A percentile compares a stretch with the other conserved stretches of the same genome.
phyloP scores from a whole-genome alignment of 1,140 invertebrate species.

The Luehdorfia chinensis region DNA sequence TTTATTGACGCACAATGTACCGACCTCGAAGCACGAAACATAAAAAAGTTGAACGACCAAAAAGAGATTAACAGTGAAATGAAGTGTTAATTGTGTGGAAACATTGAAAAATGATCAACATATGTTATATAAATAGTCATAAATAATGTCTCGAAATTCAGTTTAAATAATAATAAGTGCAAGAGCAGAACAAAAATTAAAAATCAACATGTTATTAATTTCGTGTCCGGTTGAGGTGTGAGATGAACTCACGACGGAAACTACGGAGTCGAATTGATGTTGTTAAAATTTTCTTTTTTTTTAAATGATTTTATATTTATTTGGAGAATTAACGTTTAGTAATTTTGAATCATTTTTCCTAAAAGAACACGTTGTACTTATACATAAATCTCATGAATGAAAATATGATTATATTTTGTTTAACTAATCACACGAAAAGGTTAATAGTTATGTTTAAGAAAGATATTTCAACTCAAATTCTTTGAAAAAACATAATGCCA shows the following conservation, averaged over 20 bases:
- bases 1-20: slow-evolving; percentile 33
- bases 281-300: neutral
- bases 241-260: slow-evolving; percentile 50
- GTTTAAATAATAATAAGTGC: slow-evolving; percentile 77
- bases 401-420: too few relatives aligned
- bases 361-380: neutral
- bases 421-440: too few relatives aligned
- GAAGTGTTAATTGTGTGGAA: slow-evolving; percentile 74
- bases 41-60: slow-evolving; percentile 30
- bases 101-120: slow-evolving; percentile 76
- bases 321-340: neutral
- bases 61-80: slow-evolving; percentile 67
- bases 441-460: too few relatives aligned
- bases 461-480: too few relatives aligned
- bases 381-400: too few relatives aligned
- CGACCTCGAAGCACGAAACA: slow-evolving; percentile 14
- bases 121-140: slow-evolving; percentile 76
- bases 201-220: slow-evolving; percentile 75
- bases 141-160: slow-evolving; percentile 73
- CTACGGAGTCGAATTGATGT: slow-evolving; percentile 31
- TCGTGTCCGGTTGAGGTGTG: slow-evolving; percentile 64
- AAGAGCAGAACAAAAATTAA: slow-evolving; percentile 71
- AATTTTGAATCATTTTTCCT: neutral
- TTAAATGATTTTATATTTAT: neutral
- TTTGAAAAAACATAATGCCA: too few relatives aligned